These are phyloP conservation scores for Eulemur coronatus DNA, from an alignment of 2,797 vertebrate species.

Conservation along the genomic window DNA sequence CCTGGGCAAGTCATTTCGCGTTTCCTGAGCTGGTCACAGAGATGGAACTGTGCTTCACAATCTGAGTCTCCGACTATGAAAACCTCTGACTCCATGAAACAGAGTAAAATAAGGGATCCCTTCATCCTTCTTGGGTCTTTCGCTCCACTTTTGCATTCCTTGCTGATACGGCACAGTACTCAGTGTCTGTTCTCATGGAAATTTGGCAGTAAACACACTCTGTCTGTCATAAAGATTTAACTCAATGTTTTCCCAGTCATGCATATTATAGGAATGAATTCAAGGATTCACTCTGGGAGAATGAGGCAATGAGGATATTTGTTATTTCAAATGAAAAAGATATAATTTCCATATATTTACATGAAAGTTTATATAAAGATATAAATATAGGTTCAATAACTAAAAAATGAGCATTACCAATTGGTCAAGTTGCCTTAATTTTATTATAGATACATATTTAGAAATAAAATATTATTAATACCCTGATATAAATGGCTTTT, in stretches of 20 bases:
- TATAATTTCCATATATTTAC: neutral
- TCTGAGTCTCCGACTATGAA: neutral
- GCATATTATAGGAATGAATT: conserved; percentile 30
- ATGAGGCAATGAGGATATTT: neutral
- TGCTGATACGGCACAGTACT: neutral
- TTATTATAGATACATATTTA: conserved; percentile 23
- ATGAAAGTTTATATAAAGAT: neutral
- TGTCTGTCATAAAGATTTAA: conserved; percentile 48
- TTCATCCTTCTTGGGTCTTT: neutral
- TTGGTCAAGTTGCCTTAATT: conserved; percentile 11
- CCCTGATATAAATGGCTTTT: neutral
- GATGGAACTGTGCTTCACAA: neutral
- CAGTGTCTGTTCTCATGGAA: neutral
- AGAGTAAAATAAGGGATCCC: neutral
- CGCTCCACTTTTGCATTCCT: neutral
- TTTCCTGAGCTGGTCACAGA: neutral
- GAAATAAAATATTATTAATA: conserved; percentile 42
- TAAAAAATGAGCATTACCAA: conserved; percentile 8
- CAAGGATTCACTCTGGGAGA: neutral
- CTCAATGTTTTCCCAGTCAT: conserved; percentile 7
- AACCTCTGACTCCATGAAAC: neutral
- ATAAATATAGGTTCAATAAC: neutral
- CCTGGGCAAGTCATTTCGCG: conserved; percentile 15
- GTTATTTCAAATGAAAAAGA: neutral
- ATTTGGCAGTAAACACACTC: neutral